These are phyloP conservation scores for Corvus hawaiiensis DNA, from an alignment of 2,113 vertebrate genomes.

Conservation along the genomic window DNA sequence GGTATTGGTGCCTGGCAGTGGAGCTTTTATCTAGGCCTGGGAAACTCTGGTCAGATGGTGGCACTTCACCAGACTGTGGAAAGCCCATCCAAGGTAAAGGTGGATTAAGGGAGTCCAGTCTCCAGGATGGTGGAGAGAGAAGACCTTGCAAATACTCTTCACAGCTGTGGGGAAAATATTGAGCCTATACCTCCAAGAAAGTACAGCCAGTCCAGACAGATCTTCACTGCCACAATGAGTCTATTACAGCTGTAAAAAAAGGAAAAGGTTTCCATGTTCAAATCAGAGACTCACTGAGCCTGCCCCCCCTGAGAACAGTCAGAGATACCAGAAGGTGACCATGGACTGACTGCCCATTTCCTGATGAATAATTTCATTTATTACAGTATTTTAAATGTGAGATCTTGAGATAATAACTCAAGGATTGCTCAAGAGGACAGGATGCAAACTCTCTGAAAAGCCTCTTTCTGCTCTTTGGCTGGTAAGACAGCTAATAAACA, in stretches of 20 bases:
- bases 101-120: not conserved
- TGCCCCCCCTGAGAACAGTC: not conserved
- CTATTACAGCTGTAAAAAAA: not conserved
- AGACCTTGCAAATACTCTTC: not conserved
- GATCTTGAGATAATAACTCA: not conserved
- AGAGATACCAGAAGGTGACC: not conserved
- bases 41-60: not conserved
- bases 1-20: not conserved
- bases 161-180: not conserved
- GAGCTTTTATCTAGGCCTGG: not conserved
- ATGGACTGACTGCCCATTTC: not conserved
- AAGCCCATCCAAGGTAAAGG: not conserved
- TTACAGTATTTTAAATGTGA: not conserved
- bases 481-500: not conserved
- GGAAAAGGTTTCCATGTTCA: not conserved
- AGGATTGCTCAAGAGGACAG: constrained; percentile 1
- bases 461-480: not conserved
- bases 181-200: constrained; percentile 1
- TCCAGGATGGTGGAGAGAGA: not conserved
- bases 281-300: not conserved
- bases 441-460: not conserved
- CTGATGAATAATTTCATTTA: not conserved
- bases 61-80: not conserved
- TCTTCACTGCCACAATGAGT: not conserved
- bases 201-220: not conserved